Base-by-base conservation (phyloP, 2,113 vertebrate genomes). In the Sinocyclocheilus maitianheensis region DNA sequence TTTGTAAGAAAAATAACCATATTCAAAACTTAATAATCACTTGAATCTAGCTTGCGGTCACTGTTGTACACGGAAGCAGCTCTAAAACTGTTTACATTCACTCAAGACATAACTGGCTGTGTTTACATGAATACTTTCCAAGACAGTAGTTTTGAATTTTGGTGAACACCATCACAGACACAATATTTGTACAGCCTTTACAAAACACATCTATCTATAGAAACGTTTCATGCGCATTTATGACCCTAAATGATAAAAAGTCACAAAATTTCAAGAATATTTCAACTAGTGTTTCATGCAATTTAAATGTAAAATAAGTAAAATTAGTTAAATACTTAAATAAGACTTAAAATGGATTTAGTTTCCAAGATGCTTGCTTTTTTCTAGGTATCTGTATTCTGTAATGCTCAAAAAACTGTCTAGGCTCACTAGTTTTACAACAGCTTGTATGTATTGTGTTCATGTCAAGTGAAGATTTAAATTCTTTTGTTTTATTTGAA, bases 401-500 rank as follows among this genome's bases (percentile, higher is more conserved):
- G 18, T 22, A 20, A 74, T 10, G 3, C 18, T 22, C 34, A n/a
- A 74, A 74, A 48, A 7, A 4, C 40, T 43, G 9, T 43, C 69
- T 46, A 5, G 10, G 71, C 40, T 74, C 18, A 20, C 67, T 71
- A 71, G 67, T 40, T 69, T 37, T 71, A 2, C 55, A 11, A 46
- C 5, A n/a, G 40, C 20, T 34, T 71, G 16, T 40, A 18, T 71
- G 9, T 71, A 46, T n/a, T 74, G 40, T 43, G 71, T 24, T 74
- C 2, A 4, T 74, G 71, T 46, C 20, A 46, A 13, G 20, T 74
- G 71, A 77, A 51, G 46, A 13, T 51, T 77, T 16, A 67, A 67
- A 34, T 14, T 14, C 24, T 26, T 53, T 77, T 18, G 43, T 77
- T 77, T 77, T 30, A 77, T 77, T 53, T 51, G n/a, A 77, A 77